Base-by-base conservation (phyloP, 2,797 vertebrate genomes). In the Prunella strophiata region DNA sequence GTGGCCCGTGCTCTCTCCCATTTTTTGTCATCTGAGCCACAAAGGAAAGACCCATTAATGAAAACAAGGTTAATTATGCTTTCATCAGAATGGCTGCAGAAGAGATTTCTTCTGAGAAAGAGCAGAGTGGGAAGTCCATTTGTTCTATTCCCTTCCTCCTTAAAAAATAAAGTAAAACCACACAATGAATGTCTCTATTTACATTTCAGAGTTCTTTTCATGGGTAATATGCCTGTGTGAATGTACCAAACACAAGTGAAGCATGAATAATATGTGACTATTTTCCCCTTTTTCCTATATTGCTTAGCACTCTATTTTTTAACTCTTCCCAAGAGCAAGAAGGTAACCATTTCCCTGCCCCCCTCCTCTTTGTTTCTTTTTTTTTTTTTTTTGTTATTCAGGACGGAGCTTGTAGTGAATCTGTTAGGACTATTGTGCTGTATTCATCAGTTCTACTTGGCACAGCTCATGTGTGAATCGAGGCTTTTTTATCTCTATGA, bases 121-220 rank as follows among this genome's bases (percentile, higher is more conserved):
- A 82, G 48, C 16, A 3, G 85, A 81, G 42, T 66, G 63, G 72
- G 89, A 29, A 71, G 70, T 85, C 78, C 34, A 59, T 83, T 93
- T 9, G 3, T 88, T 82, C 72, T 74, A 20, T 55, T 88, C 51
- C 48, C 50, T 88, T 90, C 48, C 36, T 88, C 54, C 83, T 86
- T 75, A 63, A 90, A 92, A 92, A 74, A 70, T 80, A 68, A 91
- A 93, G 66, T 84, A 82, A 93, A 94, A 81, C 51, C 54, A 73
- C 70, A 82, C 85, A 89, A 55, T 91, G 87, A 77, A 89, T 43
- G 77, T 83, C 89, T 82, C 54, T 96, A 68, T 65, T 89, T 89
- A 94, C 81, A 82, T 93, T 88, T 85, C 85, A 84, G 85, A 89
- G 62, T 77, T 52, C 89, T 91, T 95, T 92, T 94, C 86, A 87